Base-by-base conservation (phyloP, 2,797 vertebrate genomes). In the Sebastes nivosus region DNA sequence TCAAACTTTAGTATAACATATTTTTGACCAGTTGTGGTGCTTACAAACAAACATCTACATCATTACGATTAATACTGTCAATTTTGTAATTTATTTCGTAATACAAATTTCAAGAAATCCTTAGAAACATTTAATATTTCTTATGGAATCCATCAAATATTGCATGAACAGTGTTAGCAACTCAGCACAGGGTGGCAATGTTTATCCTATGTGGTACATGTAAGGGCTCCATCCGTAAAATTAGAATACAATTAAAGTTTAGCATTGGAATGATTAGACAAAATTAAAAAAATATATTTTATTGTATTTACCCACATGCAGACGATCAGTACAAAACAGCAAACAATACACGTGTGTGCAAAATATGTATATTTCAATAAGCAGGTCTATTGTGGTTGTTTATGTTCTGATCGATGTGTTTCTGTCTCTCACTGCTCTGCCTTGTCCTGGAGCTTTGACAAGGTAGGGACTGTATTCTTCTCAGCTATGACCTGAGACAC, bases 381-480 rank as follows among this genome's bases (percentile, higher is more conserved):
- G 5, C 7, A 25, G 22, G 32, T 50, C 5, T 30, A 4, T 46
- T 27, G 1, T 82, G n/a, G 36, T 52, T 74, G 5, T 27, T 69
- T 89, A 12, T 89, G 9, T 86, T 74, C 34, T 85, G 67, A 82
- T 60, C 55, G 38, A 72, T 72, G 38, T 87, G 36, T 91, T 75
- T 84, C 30, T 81, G 77, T 84, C 71, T 54, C 55, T 83, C 72
- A 72, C 59, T 81, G 75, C 81, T 89, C 83, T 75, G 86, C 61
- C 84, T 86, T 80, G 63, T 71, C 79, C 73, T 87, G 94, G 85
- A 92, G 86, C 80, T 84, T 59, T 72, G 69, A 52, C 63, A 83
- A 94, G 94, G 93, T 94, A 90, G 84, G 91, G 25, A 14, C 60
- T 55, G 27, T 87, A 27, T 58, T 82, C 55, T 54, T 77, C 16